These are phyloP conservation scores for Mizuhopecten yessoensis DNA, from an alignment of 1,140 invertebrate genomes.

Conservation along the genomic window DNA sequence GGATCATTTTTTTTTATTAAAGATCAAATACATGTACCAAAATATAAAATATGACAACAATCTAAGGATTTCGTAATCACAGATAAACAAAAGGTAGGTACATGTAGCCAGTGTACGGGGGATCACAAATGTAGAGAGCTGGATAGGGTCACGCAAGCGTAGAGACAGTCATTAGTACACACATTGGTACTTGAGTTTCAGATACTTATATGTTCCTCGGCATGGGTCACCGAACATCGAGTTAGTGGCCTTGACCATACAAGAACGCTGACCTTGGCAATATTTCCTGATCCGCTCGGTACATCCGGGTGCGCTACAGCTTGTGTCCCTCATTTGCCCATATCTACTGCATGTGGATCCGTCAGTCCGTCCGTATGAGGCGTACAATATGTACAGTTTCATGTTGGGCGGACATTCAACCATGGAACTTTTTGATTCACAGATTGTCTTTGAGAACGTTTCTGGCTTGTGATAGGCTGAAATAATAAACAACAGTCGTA, in stretches of 20 bases:
- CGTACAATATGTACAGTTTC: background rate
- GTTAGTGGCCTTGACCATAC: slow-evolving; percentile 40
- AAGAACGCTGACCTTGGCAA: slow-evolving; percentile 9
- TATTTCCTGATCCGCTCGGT: background rate
- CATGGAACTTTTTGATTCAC: background rate
- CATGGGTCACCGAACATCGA: slow-evolving; percentile 49
- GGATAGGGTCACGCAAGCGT: no score
- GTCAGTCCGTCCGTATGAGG: slow-evolving; percentile 46
- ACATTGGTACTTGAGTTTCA: background rate
- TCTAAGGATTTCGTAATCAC: background rate
- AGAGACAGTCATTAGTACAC: background rate
- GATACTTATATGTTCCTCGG: slow-evolving; percentile 45
- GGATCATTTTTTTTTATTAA: background rate
- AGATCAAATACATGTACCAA: background rate
- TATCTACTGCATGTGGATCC: background rate
- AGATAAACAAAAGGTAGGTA: background rate
- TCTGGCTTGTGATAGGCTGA: background rate
- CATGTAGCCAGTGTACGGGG: no score
- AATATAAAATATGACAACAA: background rate
- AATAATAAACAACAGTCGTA: background rate
- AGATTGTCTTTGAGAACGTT: background rate
- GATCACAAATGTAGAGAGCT: no score
- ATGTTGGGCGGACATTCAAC: background rate
- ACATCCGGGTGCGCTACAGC: background rate
- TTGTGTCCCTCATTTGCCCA: background rate